Base-by-base conservation (phyloP, 2,888 invertebrate genomes). In the Horisme vitalbata region DNA sequence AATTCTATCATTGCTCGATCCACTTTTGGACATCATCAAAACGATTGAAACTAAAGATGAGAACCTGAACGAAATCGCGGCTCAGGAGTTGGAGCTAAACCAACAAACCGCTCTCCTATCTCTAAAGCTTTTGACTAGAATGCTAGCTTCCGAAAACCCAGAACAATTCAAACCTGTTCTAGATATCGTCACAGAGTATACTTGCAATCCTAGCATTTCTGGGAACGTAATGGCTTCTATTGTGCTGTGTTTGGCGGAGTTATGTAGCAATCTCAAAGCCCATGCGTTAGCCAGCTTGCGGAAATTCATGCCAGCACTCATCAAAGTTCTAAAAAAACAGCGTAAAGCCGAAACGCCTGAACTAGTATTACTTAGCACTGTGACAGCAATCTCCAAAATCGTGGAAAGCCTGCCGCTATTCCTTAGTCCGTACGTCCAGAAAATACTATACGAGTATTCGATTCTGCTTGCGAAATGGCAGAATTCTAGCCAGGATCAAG, bases 21-120 rank as follows among this genome's bases (percentile, higher is more conserved):
- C 93, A 0, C 74, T 96, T 8, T 68, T 93, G 7, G 82, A 90
- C 23, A 91, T 94, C 9, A 89, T 94, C 0, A 84, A 90, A 59
- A 81, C 87, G 0, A 88, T 92, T 6, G 82, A 91, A 28, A 71
- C 70, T 4, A 83, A 83, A 33, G 75, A 85, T 7, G 74, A 79
- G 1, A 61, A 23, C 7, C 27, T 69, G 5, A 71, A 61, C 28
- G 72, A 83, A n/a, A 67, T 75, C 1, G 75, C 76, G 21, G 69
- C 75, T 4, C 92, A 91, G 48, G 95, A 95, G 63, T 68, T 91
- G 30, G 93, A 94, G 59, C 75, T 93, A 10, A 93, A 95, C 54
- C 94, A 96, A 61, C 97, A 98, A 83, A 95, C 95, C 0, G 95
- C 96, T 0, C 83, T 98, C 15, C 90, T 96, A 28, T 94, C 95